These are phyloP conservation scores for Emydoidea blandingii DNA, from an alignment of 2,797 vertebrate genomes.

Conservation along the genomic window DNA sequence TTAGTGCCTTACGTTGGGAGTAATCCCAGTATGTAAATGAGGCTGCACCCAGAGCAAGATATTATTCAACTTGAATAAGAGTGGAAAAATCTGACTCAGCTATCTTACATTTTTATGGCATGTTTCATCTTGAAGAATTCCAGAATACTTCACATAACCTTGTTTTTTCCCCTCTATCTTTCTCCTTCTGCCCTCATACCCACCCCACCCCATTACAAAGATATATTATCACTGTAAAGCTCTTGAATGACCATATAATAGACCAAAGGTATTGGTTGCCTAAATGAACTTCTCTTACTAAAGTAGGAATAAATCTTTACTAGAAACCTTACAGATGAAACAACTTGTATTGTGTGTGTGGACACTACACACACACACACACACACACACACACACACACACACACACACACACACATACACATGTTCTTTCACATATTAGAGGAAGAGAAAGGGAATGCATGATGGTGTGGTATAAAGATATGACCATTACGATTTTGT, in stretches of 20 bases:
- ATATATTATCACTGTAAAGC: not conserved
- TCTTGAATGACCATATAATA: not conserved
- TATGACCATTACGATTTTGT: not conserved
- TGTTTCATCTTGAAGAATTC: not conserved
- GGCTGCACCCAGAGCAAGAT: not conserved
- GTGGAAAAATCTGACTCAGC: not conserved
- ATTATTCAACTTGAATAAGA: not conserved
- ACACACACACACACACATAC: not conserved
- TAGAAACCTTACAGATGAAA: not conserved
- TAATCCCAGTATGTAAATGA: not conserved
- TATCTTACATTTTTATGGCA: not conserved
- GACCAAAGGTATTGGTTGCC: not conserved
- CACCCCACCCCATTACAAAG: not conserved
- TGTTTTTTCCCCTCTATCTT: not conserved
- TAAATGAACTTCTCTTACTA: not conserved
- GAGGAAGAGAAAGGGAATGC: not conserved
- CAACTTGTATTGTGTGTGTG: not conserved
- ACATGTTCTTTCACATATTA: not conserved
- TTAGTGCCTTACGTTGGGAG: not conserved
- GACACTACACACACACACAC: not conserved
- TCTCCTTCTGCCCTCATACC: accelerated
- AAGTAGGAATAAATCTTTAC: not conserved
- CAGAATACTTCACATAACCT: not conserved
- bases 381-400: not conserved
- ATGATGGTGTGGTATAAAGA: not conserved